Percentiles rank a stretch among this genome's conserved stretches.
Conservation (phyloP, 2,113 vertebrate species). For the Cariama cristata region DNA sequence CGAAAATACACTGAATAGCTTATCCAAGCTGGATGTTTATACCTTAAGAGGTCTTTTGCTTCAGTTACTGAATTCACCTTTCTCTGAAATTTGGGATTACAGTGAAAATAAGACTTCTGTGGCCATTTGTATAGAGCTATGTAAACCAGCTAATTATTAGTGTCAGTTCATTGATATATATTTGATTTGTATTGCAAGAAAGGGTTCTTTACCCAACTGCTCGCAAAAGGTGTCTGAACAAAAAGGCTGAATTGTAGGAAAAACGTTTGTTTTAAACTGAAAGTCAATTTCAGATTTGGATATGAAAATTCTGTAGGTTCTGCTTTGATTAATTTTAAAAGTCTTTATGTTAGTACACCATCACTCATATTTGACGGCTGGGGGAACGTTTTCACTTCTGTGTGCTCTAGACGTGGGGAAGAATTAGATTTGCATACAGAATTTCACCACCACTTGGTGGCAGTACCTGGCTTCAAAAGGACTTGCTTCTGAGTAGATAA, state of each 20-base stretch:
- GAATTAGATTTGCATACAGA: background rate
- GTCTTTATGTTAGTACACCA: background rate
- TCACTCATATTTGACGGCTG: background rate
- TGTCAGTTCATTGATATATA: background rate
- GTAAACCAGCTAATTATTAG: background rate
- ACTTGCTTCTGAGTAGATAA: background rate
- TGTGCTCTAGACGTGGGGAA: background rate
- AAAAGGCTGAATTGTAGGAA: background rate
- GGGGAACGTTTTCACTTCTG: background rate
- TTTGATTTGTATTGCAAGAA: background rate
- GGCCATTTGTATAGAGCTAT: background rate
- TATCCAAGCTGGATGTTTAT: background rate
- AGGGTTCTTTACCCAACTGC: background rate
- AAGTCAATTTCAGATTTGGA: background rate
- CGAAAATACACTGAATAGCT: background rate
- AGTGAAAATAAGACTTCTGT: background rate
- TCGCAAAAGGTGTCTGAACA: background rate
- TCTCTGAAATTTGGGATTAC: background rate
- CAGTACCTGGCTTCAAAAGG: slow-evolving; percentile 76
- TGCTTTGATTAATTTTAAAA: background rate
- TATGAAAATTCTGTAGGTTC: background rate
- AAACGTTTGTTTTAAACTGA: background rate
- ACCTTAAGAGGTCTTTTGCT: background rate
- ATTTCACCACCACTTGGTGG: slow-evolving; percentile 79
- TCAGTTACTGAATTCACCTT: background rate